phyloP scores from a whole-genome alignment of 1,140 invertebrate species.

The Drosophila mayri region DNA sequence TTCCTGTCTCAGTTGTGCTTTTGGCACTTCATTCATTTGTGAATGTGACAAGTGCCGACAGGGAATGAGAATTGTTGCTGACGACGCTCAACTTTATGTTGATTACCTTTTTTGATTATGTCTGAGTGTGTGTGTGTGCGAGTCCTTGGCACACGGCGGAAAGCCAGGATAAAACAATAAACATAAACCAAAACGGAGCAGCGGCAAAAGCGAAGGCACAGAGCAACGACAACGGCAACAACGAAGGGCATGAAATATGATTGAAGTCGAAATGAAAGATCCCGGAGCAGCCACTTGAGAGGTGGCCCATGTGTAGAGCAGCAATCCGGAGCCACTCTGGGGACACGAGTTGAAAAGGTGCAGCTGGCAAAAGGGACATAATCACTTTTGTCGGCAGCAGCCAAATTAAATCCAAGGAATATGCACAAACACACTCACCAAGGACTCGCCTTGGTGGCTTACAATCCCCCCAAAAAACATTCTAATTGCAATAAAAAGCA shows the following conservation, averaged over 20 bases:
- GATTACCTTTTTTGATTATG: conserved; percentile 84
- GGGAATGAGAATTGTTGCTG: conserved; percentile 74
- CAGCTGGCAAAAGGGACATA: conserved; percentile 73
- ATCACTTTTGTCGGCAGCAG: conserved; percentile 71
- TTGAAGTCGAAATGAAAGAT: conserved; percentile 79
- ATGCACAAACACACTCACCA: conserved; percentile 63
- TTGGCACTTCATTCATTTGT: conserved; percentile 83
- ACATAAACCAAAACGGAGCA: conserved; percentile 71
- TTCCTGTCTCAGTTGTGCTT: conserved; percentile 72
- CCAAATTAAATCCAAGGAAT: conserved; percentile 77
- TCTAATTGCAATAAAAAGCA: conserved; percentile 81
- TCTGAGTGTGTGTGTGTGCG: conserved; percentile 61
- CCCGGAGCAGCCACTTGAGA: conserved; percentile 59
- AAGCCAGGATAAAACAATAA: conserved; percentile 79
- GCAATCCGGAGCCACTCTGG: conserved; percentile 56
- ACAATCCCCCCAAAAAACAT: conserved; percentile 56
- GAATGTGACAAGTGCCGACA: conserved; percentile 73
- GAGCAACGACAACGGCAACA: conserved; percentile 1
- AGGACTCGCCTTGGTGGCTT: conserved; percentile 16
- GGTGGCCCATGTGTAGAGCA: conserved; percentile 71
- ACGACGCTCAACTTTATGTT: conserved; percentile 80
- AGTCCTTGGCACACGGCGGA: conserved; percentile 64
- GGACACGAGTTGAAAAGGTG: conserved; percentile 68
- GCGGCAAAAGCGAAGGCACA: not conserved
- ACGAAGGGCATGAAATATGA: conserved; percentile 71